Percentiles rank a stretch among this genome's conserved stretches.
Evolutionary conservation across 2,888 invertebrate genomes (phyloP).

Genomic region (Netelia inedita): DNA sequence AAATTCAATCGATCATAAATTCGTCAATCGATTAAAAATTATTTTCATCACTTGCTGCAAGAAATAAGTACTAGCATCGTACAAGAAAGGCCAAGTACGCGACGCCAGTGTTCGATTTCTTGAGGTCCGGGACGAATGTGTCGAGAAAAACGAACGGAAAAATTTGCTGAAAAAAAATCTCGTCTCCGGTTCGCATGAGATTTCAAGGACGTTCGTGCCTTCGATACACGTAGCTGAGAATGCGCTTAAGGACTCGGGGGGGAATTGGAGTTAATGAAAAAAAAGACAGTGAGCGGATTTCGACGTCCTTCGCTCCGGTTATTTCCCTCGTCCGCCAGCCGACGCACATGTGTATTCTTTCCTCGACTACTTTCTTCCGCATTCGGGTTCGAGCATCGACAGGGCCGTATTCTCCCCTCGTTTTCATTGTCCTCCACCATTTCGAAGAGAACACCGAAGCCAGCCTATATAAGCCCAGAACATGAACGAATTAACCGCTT

Average conservation of each 20-base stretch:
- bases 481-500: conserved; percentile 76
- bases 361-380: conserved; percentile 71
- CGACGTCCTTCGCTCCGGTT: conserved; percentile 56
- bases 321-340: conserved; percentile 28
- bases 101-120: neutral
- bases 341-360: conserved; percentile 24
- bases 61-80: conserved; percentile 12
- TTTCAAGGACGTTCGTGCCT: conserved; percentile 43
- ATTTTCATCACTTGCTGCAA: no score
- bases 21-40: no score
- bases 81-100: conserved; percentile 5
- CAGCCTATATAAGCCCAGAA: conserved; percentile 78
- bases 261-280: conserved; percentile 40
- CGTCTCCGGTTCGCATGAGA: conserved; percentile 45
- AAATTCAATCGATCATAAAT: no score
- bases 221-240: neutral
- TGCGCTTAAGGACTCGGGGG: conserved; percentile 7
- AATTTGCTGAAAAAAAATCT: conserved; percentile 35
- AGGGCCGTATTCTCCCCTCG: conserved; percentile 58
- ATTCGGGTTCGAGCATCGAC: conserved; percentile 76
- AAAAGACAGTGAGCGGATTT: conserved; percentile 56
- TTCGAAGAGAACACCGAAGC: conserved; percentile 17
- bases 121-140: conserved; percentile 13
- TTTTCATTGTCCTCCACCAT: conserved; percentile 34
- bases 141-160: conserved; percentile 26